Conservation (phyloP, 2,797 vertebrate genomes). For the Coregonus sp. region DNA sequence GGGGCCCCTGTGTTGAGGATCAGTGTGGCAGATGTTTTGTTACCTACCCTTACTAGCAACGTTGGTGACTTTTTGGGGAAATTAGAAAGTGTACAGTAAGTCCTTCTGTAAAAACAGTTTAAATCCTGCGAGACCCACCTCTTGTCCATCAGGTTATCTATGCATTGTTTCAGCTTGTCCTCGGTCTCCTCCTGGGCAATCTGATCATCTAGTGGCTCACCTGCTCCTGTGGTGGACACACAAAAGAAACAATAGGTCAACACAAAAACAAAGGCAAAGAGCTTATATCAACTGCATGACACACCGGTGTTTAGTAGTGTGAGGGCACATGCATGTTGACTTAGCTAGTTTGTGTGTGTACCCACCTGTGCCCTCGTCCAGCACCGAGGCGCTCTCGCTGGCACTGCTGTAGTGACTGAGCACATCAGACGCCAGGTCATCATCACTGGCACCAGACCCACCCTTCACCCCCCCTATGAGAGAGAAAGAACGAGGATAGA, state of each 20-base stretch:
- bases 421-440: conserved; percentile 87
- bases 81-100: background rate
- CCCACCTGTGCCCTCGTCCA: conserved; percentile 84
- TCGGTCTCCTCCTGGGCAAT: conserved; percentile 87
- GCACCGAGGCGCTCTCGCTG: conserved; percentile 84
- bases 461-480: conserved; percentile 74
- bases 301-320: too few relatives aligned
- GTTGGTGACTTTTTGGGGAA: background rate
- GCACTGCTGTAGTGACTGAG: conserved; percentile 88
- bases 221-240: conserved; percentile 64
- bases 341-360: background rate
- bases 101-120: background rate
- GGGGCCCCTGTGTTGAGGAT: too few relatives aligned
- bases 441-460: conserved; percentile 89
- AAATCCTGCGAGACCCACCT: conserved; percentile 72
- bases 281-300: too few relatives aligned
- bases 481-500: background rate
- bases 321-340: too few relatives aligned
- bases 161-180: conserved; percentile 90
- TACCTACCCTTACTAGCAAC: background rate
- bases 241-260: background rate
- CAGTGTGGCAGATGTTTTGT: too few relatives aligned
- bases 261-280: too few relatives aligned
- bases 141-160: conserved; percentile 90
- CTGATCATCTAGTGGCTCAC: conserved; percentile 81